Conservation (phyloP, 2,797 vertebrate species). For the Amblyopsis hoosieri region DNA sequence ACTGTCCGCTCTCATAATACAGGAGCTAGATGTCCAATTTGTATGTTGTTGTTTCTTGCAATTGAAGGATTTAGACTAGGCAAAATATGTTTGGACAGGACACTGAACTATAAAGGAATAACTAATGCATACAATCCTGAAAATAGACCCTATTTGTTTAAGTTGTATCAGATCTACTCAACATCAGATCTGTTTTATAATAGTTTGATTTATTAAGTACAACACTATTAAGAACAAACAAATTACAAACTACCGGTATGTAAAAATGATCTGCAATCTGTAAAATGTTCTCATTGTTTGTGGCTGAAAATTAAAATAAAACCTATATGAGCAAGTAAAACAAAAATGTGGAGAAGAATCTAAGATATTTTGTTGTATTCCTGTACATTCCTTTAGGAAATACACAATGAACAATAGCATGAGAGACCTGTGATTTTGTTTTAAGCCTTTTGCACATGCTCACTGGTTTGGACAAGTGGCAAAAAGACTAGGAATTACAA, state of each 20-base stretch:
- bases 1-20: constrained; percentile 57
- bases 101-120: constrained; percentile 14
- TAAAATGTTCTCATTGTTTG: background rate
- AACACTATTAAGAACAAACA: background rate
- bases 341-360: constrained; percentile 28
- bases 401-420: constrained; percentile 65
- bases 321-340: constrained; percentile 27
- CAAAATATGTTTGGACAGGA: constrained; percentile 48
- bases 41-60: constrained; percentile 53
- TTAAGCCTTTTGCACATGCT: constrained; percentile 66
- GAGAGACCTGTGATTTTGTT: constrained; percentile 67
- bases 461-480: constrained; percentile 65
- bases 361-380: constrained; percentile 42
- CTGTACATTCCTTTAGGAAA: constrained; percentile 52
- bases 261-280: background rate
- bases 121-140: constrained; percentile 25
- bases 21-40: constrained; percentile 66
- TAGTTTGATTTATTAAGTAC: background rate
- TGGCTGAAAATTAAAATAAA: background rate
- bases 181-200: constrained; percentile 5
- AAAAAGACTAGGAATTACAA: constrained; percentile 65
- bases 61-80: constrained; percentile 1
- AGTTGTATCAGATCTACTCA: background rate
- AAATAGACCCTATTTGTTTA: constrained; percentile 23
- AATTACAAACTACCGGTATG: no score